Evolutionary conservation across 2,113 vertebrate species (phyloP).

Genomic region (Phainopepla nitens): DNA sequence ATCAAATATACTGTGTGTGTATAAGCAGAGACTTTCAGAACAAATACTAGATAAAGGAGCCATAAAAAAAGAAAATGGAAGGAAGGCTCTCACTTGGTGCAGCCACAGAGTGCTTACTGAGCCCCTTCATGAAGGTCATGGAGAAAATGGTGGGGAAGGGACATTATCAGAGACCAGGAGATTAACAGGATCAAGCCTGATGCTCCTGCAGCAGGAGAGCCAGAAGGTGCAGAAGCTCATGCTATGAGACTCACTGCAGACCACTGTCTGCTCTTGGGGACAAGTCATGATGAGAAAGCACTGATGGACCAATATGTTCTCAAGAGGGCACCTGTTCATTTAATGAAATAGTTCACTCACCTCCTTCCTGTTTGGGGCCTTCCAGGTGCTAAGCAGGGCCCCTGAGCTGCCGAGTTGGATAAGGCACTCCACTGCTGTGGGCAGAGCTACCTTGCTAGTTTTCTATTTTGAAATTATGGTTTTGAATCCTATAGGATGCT

Average conservation of each 20-base stretch:
- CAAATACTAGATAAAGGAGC: neutral
- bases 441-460: neutral
- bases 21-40: neutral
- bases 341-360: neutral
- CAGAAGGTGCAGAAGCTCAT: neutral
- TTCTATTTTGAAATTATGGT: neutral
- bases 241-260: neutral
- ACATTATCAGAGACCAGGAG: neutral
- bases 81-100: neutral
- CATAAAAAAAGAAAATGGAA: neutral
- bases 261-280: neutral
- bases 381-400: neutral
- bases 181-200: neutral
- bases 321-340: neutral
- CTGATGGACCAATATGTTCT: neutral
- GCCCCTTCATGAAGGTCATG: neutral
- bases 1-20: slow-evolving; percentile 25
- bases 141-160: neutral
- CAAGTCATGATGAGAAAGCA: neutral
- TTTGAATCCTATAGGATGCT: neutral
- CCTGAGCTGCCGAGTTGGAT: neutral
- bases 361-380: neutral
- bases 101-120: neutral
- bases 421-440: neutral
- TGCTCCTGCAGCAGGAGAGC: neutral